Evolutionary conservation across 1,140 invertebrate genomes (phyloP).

Genomic region (Nixonia krombeini): DNA sequence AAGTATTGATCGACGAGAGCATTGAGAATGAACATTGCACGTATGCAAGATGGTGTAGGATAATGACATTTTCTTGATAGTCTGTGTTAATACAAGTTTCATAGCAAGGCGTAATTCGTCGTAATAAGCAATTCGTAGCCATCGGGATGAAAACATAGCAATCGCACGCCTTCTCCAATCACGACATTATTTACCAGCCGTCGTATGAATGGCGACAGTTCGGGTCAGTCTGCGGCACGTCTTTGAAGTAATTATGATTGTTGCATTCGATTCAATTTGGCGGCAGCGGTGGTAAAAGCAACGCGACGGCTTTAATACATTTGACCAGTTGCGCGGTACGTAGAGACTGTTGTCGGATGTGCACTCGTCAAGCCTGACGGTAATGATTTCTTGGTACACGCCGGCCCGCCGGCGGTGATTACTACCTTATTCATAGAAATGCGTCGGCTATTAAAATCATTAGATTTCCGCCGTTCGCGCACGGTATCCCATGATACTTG

Average conservation of each 20-base stretch:
- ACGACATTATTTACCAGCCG: conserved; percentile 2
- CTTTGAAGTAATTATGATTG: conserved; percentile 17
- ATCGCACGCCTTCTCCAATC: conserved; percentile 2
- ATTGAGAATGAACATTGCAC: too few relatives aligned
- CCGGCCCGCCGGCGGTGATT: conserved; percentile 28
- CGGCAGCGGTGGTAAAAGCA: conserved; percentile 28
- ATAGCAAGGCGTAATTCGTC: too few relatives aligned
- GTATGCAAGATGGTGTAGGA: too few relatives aligned
- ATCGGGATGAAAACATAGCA: background rate
- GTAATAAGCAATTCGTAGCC: too few relatives aligned
- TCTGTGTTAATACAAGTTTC: too few relatives aligned
- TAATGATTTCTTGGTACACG: conserved; percentile 49
- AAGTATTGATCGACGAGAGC: too few relatives aligned
- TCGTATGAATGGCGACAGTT: conserved; percentile 4
- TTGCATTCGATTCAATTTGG: conserved; percentile 32
- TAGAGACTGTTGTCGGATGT: conserved; percentile 22
- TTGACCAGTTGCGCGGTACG: conserved; percentile 28
- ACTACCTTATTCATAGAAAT: conserved; percentile 38
- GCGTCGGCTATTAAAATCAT: conserved; percentile 51
- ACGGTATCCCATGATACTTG: conserved; percentile 22
- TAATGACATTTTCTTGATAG: too few relatives aligned
- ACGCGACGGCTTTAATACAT: conserved; percentile 16
- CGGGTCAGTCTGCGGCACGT: conserved; percentile 6
- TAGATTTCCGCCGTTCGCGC: conserved; percentile 27
- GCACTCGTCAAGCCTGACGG: conserved; percentile 35